Evolutionary conservation across 2,888 invertebrate species (phyloP).

Genomic region (Petrophora chlorosata): DNA sequence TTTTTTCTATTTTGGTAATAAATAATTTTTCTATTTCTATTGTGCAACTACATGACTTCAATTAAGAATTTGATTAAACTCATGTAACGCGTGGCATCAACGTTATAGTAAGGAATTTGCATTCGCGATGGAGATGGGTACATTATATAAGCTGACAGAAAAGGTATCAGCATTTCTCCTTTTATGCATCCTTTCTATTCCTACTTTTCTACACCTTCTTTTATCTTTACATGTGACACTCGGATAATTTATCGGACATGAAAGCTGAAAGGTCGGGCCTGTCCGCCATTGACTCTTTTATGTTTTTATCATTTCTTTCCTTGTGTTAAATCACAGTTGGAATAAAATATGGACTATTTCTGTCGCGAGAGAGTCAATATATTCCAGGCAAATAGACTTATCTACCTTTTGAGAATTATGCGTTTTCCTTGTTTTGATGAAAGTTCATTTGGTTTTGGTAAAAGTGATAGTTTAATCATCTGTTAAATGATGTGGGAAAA

Average conservation of each 20-base stretch:
- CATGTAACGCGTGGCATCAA: too few species aligned
- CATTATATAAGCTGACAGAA: too few species aligned
- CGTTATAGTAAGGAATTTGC: too few species aligned
- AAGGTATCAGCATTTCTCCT: background rate
- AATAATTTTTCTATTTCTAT: too few species aligned
- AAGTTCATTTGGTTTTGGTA: too few species aligned
- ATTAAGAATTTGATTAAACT: too few species aligned
- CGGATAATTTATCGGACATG: constrained; percentile 27
- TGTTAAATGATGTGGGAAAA: too few species aligned
- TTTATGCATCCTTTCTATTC: constrained; percentile 10
- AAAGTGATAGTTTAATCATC: too few species aligned
- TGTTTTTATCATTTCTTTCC: constrained; percentile 26
- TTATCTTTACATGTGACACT: constrained; percentile 20
- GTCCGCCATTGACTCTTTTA: constrained; percentile 26
- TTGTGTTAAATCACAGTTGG: constrained; percentile 23
- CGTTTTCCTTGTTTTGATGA: background rate
- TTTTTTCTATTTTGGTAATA: too few species aligned
- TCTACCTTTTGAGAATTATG: background rate
- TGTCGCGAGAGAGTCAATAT: constrained; percentile 19
- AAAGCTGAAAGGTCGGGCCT: constrained; percentile 23
- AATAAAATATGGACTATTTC: constrained; percentile 23
- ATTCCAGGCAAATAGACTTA: constrained; percentile 16
- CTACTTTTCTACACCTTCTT: constrained; percentile 11
- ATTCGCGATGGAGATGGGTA: too few species aligned
- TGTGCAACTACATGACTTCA: too few species aligned